phyloP scores from a whole-genome alignment of 92 coral and sea anemone genomes.

The Umimayanthus kanabou region DNA sequence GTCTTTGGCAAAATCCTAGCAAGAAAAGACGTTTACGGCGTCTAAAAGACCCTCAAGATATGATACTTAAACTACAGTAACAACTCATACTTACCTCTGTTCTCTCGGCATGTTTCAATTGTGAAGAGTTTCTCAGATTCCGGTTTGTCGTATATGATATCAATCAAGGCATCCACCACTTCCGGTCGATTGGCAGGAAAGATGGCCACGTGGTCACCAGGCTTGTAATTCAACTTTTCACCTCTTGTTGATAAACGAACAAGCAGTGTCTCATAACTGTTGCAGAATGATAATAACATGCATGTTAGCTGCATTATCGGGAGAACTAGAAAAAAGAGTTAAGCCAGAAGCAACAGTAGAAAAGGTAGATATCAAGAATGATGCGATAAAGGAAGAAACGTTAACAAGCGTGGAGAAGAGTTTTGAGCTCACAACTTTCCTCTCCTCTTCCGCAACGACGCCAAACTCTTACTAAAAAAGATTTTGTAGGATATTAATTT shows the following conservation, averaged over 20 bases:
- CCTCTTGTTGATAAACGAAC: slow-evolving; percentile 53
- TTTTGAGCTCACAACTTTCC: too few species aligned
- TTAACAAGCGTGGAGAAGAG: too few species aligned
- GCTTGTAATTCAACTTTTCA: slow-evolving; percentile 37
- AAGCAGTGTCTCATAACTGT: slow-evolving; percentile 44
- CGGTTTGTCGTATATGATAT: slow-evolving; percentile 44
- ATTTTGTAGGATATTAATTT: too few species aligned
- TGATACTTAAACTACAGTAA: too few species aligned
- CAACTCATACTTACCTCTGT: slow-evolving; percentile 38
- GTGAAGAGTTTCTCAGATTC: slow-evolving; percentile 42
- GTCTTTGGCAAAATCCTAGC: too few species aligned
- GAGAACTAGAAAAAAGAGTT: too few species aligned
- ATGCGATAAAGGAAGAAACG: too few species aligned
- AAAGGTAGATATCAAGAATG: too few species aligned
- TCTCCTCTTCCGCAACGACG: too few species aligned
- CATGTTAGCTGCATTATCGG: not conserved
- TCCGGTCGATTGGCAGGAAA: slow-evolving; percentile 50
- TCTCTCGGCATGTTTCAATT: slow-evolving; percentile 36
- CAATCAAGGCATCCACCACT: slow-evolving; percentile 42
- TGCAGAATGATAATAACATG: not conserved
- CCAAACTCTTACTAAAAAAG: too few species aligned
- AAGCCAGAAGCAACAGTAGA: too few species aligned
- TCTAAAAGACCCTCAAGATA: not conserved
- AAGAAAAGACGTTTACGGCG: not conserved
- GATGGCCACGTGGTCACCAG: slow-evolving; percentile 59